Conservation (phyloP, 1,140 invertebrate species). For the Pectinophora gossypiella region DNA sequence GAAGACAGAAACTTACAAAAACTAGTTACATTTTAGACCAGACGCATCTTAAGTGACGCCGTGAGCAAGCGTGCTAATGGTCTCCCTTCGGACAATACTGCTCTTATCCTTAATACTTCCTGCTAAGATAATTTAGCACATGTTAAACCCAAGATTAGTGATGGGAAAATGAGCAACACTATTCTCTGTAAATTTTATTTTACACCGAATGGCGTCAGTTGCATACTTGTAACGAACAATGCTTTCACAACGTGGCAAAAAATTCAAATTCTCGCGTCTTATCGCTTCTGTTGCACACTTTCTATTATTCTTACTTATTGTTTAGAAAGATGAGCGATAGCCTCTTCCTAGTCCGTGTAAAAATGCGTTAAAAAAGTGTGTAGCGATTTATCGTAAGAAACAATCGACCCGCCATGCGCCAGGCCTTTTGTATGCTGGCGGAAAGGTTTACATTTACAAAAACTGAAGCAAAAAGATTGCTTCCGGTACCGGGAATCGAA, state of each 20-base stretch:
- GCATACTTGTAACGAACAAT: slow-evolving; percentile 12
- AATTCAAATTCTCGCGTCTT: slow-evolving; percentile 17
- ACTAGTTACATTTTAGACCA: background rate
- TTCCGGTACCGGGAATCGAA: slow-evolving; percentile 6
- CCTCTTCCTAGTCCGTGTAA: background rate
- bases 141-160: slow-evolving; percentile 23
- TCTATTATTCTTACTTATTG: slow-evolving; percentile 20
- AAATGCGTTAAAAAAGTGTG: slow-evolving; percentile 3
- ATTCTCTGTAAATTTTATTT: background rate
- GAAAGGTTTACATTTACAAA: background rate
- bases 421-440: background rate
- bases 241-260: slow-evolving; percentile 3
- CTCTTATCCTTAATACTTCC: slow-evolving; percentile 25
- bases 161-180: slow-evolving; percentile 9
- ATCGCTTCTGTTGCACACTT: slow-evolving; percentile 18
- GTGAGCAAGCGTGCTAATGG: background rate
- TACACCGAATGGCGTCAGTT: slow-evolving; percentile 11
- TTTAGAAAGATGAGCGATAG: slow-evolving; percentile 19
- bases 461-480: background rate
- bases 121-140: slow-evolving; percentile 28
- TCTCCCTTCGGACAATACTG: slow-evolving; percentile 9
- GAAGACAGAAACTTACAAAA: slow-evolving; percentile 1
- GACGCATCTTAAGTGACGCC: background rate
- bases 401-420: too few species aligned
- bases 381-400: background rate